Evolutionary conservation across 2,113 vertebrate genomes (phyloP), one percentile per base, ranked within the genome.

Genomic region (Empidonax traillii): DNA sequence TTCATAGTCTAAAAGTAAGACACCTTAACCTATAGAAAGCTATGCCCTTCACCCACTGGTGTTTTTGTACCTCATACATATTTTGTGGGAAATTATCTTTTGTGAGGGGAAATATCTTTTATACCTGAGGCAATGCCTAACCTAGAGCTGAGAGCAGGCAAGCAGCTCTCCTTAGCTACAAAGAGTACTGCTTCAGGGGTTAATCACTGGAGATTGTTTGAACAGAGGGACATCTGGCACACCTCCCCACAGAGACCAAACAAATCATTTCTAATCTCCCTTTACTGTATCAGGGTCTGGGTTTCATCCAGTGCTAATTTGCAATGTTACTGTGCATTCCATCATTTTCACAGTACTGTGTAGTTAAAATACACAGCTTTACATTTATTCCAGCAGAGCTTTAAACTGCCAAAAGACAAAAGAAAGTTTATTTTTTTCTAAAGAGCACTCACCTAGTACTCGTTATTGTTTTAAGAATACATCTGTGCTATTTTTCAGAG

Each of bases 141-240:
- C 17, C 8, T 19, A 35, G 18, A 44, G 47, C 28, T 39, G 72
- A 49, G 41, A 72, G 51, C 68, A 59, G 18, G 30, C 52, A 51
- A 66, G 61, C 59, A 83, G n/a, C 68, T 59, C 61, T 63, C 51
- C 58, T 62, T 19, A 44, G 37, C 47, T 8, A 33, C 21, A 19
- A 63, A 44, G 51, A 41, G 28, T 18, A 22, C 62, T 20, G 20
- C 76, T 85, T 61, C 73, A 78, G 62, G 83, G 86, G 90, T 91
- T 96, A 92, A 94, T 74, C 89, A 81, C 22, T 2, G 0, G 74
- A 66, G 91, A 80, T 18, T 87, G 83, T 69, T 87, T 55, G 91
- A 96, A 95, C 71, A 84, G 80, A 90, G 82, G 90, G 91, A 95
- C 95, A 97, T 87, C 97, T 97, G 97, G 96, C 65, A 90, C 56